A percentile compares a stretch with the other conserved stretches of the same genome.
Conservation (phyloP, 2,888 invertebrate species). For the Eugnorisma glareosa region DNA sequence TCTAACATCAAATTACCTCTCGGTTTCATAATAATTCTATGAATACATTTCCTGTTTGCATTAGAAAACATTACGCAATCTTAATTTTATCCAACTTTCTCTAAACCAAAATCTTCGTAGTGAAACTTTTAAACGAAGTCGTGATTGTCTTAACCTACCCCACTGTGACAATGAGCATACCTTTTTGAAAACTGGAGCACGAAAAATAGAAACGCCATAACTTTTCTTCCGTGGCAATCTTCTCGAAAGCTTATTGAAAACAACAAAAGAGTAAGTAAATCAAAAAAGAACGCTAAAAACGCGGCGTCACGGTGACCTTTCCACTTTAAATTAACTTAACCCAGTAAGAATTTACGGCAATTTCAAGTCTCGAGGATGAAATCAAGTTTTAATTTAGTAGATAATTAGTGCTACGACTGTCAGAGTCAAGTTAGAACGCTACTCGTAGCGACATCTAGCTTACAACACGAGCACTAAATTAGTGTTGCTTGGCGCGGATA, state of each 20-base stretch:
- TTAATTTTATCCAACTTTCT: conserved; percentile 61
- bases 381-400: conserved; percentile 58
- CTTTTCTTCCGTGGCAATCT: conserved; percentile 59
- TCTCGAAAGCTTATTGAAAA: conserved; percentile 47
- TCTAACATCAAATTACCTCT: conserved; percentile 42
- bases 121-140: conserved; percentile 57
- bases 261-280: conserved; percentile 47
- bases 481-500: conserved; percentile 30
- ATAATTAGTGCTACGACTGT: conserved; percentile 47
- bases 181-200: conserved; percentile 51
- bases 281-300: conserved; percentile 29
- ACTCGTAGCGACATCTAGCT: conserved; percentile 69
- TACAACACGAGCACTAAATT: conserved; percentile 16
- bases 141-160: conserved; percentile 55
- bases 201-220: conserved; percentile 46
- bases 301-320: conserved; percentile 59
- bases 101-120: conserved; percentile 52
- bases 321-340: conserved; percentile 59
- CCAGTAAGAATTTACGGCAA: conserved; percentile 56
- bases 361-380: conserved; percentile 56
- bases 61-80: conserved; percentile 60
- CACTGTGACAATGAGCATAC: conserved; percentile 52
- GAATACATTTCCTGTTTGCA: conserved; percentile 61
- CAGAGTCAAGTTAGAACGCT: conserved; percentile 16
- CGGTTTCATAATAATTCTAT: conserved; percentile 47